These are phyloP conservation scores for Hypomesus transpacificus DNA, from an alignment of 2,113 vertebrate species.

Conservation along the genomic window DNA sequence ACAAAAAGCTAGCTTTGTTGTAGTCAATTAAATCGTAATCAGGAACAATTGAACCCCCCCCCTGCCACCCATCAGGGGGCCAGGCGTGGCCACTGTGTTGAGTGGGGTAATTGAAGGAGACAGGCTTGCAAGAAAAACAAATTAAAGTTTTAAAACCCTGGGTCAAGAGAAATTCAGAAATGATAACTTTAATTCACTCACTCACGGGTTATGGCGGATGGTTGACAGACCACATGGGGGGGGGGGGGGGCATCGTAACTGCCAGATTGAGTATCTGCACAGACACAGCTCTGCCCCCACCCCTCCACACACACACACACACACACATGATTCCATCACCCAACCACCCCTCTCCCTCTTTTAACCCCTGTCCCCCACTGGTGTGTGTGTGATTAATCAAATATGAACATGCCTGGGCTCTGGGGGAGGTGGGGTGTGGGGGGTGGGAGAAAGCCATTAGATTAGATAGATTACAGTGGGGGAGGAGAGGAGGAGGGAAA, in stretches of 20 bases:
- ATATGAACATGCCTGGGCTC: constrained; percentile 4
- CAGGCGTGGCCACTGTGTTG: constrained; percentile 36
- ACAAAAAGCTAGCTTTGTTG: constrained; percentile 61
- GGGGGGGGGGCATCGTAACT: too few species aligned
- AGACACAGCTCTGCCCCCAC: background rate
- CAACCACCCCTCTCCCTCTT: background rate
- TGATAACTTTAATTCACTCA: constrained; percentile 29
- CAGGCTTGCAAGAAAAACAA: constrained; percentile 63
- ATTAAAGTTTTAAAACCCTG: constrained; percentile 69
- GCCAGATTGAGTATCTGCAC: background rate
- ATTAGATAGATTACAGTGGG: constrained; percentile 3
- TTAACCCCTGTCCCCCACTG: background rate
- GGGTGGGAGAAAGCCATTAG: constrained; percentile 33
- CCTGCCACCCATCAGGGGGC: constrained; percentile 37
- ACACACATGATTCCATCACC: background rate
- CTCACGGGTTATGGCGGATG: constrained; percentile 17
- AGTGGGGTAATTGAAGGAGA: constrained; percentile 64
- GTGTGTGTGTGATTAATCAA: constrained; percentile 12
- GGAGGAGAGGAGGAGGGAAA: background rate
- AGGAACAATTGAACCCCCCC: constrained; percentile 50
- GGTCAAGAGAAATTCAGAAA: constrained; percentile 39
- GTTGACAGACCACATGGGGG: background rate
- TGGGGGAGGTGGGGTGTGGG: constrained; percentile 12
- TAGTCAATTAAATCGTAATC: constrained; percentile 73
- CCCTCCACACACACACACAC: constrained; percentile 6